Evolutionary conservation across 1,140 invertebrate species (phyloP).

Genomic region (Colletes gigas): DNA sequence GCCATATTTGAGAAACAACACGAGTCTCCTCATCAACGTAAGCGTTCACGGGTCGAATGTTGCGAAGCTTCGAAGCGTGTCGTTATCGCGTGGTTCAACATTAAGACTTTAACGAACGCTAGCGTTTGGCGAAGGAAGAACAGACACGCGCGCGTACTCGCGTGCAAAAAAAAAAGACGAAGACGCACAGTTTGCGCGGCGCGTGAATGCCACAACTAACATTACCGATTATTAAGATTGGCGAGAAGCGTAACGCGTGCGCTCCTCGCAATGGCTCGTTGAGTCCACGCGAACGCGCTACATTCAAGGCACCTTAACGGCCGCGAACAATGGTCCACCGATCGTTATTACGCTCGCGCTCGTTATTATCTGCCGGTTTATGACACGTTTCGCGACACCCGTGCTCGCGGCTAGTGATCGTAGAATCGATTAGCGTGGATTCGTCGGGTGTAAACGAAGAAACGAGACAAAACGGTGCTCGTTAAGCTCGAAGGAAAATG

Average conservation of each 20-base stretch:
- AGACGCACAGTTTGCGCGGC: slow-evolving; percentile 32
- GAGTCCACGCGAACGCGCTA: slow-evolving; percentile 71
- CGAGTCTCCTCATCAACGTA: neutral
- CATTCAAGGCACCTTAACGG: slow-evolving; percentile 71
- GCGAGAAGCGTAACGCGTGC: slow-evolving; percentile 65
- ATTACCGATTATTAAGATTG: slow-evolving; percentile 51
- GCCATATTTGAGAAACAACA: neutral
- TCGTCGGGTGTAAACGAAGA: neutral
- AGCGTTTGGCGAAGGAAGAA: slow-evolving; percentile 25
- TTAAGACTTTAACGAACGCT: neutral
- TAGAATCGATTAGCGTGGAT: neutral
- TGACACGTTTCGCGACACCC: slow-evolving; percentile 15
- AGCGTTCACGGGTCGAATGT: neutral
- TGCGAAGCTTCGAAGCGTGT: neutral
- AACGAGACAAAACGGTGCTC: too few species aligned
- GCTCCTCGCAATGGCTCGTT: slow-evolving; percentile 74
- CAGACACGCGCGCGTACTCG: slow-evolving; percentile 50
- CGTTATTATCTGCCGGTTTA: slow-evolving; percentile 52
- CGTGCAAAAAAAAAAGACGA: neutral
- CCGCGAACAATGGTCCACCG: slow-evolving; percentile 60
- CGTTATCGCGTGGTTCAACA: neutral
- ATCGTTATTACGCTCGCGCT: slow-evolving; percentile 41
- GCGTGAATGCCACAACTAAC: slow-evolving; percentile 28
- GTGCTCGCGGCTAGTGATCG: neutral
- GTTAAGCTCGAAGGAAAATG: too few species aligned